Evolutionary conservation across 2,797 vertebrate species (phyloP).

Genomic region (Adrianichthys oophorus): DNA sequence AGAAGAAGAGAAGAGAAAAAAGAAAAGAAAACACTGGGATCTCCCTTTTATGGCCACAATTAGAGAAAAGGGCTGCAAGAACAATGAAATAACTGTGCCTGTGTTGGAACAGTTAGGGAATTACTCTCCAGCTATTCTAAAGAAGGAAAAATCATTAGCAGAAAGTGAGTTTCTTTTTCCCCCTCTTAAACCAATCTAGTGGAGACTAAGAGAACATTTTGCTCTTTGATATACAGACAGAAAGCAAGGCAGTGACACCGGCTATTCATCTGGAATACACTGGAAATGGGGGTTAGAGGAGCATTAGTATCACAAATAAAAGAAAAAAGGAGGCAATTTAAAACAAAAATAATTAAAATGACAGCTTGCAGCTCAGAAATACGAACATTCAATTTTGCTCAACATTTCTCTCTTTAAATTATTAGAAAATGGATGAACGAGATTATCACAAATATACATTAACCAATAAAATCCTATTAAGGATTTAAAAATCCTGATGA

Average conservation of each 20-base stretch:
- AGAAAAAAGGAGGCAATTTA: constrained; percentile 13
- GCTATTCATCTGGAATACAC: constrained; percentile 28
- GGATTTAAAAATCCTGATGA: constrained; percentile 10
- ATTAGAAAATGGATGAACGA: constrained; percentile 18
- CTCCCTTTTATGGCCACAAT: constrained; percentile 67
- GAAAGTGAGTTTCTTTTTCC: constrained; percentile 40
- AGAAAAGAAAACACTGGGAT: constrained; percentile 60
- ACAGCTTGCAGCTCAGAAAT: constrained; percentile 10
- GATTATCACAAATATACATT: background rate
- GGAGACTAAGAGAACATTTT: constrained; percentile 72
- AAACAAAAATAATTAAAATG: constrained; percentile 29
- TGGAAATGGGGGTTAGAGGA: constrained; percentile 13
- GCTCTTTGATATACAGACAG: constrained; percentile 56
- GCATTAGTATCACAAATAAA: constrained; percentile 28
- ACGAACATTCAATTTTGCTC: constrained; percentile 15
- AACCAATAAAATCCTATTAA: background rate
- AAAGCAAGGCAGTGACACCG: constrained; percentile 43
- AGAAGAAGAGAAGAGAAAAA: constrained; percentile 37
- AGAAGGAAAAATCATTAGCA: constrained; percentile 75
- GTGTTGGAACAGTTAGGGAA: constrained; percentile 66
- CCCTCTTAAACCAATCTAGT: constrained; percentile 56
- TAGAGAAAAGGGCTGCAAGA: constrained; percentile 58
- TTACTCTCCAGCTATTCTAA: constrained; percentile 74
- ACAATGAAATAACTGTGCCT: constrained; percentile 77
- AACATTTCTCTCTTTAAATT: constrained; percentile 9